Conservation (phyloP, 1,140 invertebrate species). For the Dendroctonus valens region DNA sequence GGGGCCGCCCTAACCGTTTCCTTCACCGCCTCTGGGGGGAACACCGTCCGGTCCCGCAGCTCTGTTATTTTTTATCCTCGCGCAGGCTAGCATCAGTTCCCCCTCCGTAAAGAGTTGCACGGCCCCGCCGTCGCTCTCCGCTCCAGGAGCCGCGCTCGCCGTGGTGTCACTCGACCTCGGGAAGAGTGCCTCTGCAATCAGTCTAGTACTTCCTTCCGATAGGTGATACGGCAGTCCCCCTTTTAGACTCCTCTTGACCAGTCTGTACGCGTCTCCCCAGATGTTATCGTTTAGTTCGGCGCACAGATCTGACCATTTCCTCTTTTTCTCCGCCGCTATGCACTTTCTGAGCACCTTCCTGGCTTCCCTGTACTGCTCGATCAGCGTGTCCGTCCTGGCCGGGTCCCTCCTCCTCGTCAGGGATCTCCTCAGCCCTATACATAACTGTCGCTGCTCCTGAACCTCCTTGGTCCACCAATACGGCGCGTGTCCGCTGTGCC, state of each 20-base stretch:
- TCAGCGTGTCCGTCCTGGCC: background rate
- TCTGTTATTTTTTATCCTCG: background rate
- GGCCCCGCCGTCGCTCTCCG: background rate
- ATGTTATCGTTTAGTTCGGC: slow-evolving; percentile 20
- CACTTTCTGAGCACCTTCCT: background rate
- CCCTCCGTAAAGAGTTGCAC: background rate
- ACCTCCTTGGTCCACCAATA: slow-evolving; percentile 19
- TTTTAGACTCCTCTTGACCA: slow-evolving; percentile 3
- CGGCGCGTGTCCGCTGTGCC: slow-evolving; percentile 1
- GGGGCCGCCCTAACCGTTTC: background rate
- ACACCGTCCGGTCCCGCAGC: slow-evolving; percentile 2
- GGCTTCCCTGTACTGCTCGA: background rate
- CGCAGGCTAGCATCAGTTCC: background rate
- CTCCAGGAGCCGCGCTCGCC: background rate
- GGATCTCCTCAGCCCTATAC: background rate
- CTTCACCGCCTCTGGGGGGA: background rate
- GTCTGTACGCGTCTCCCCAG: slow-evolving; percentile 24
- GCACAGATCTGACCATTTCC: slow-evolving; percentile 15
- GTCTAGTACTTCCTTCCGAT: background rate
- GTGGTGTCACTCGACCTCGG: background rate
- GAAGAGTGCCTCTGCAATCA: background rate
- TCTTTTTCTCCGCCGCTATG: slow-evolving; percentile 8
- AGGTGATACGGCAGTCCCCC: background rate
- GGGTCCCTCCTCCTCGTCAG: background rate
- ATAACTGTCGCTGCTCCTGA: background rate